Evolutionary conservation across 2,888 invertebrate genomes (phyloP).

Genomic region (Bimastos eiseni): DNA sequence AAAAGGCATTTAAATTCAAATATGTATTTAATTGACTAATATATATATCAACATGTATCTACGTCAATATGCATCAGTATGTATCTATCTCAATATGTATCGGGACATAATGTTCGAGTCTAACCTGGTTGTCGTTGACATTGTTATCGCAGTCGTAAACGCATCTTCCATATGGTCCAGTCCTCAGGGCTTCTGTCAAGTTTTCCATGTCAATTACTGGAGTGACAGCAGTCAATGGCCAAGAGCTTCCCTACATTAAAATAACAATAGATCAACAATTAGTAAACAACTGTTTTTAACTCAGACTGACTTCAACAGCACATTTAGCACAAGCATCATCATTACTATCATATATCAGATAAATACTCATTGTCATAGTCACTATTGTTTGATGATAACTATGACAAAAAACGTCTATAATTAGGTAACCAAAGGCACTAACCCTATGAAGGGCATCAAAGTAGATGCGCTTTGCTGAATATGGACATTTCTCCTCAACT

Average conservation of each 20-base stretch:
- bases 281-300: not conserved
- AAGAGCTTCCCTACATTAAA: conserved; percentile 47
- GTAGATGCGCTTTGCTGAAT: conserved; percentile 63
- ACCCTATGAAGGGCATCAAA: conserved; percentile 50
- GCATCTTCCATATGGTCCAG: conserved; percentile 63
- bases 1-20: no score
- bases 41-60: not conserved
- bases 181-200: conserved; percentile 54
- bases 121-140: conserved; percentile 62
- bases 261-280: not conserved
- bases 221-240: conserved; percentile 54
- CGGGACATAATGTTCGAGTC: not conserved
- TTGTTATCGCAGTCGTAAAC: conserved; percentile 64
- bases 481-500: conserved; percentile 60
- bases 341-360: not conserved
- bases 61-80: not conserved
- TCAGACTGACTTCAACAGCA: not conserved
- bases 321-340: not conserved
- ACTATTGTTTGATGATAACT: no score
- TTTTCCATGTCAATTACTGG: conserved; percentile 52
- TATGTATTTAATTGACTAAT: not conserved
- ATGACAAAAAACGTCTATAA: no score
- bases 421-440: conserved; percentile 25
- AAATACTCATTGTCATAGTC: no score
- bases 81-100: not conserved